Evolutionary conservation across 2,113 vertebrate species (phyloP).

Genomic region (human): GRCh38 chr3:37305501-37306000

Average conservation of each 20-base stretch:
- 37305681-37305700: background rate
- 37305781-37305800: background rate
- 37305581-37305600: conserved; percentile 11
- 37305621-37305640: conserved; percentile 38
- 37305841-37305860: conserved; percentile 1
- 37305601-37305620: background rate
- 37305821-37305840: background rate
- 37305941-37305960: background rate
- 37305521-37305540: background rate
- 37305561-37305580: background rate
- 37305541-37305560: conserved; percentile 10
- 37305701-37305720: conserved; percentile 32
- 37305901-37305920: background rate
- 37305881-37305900: background rate
- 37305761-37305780: background rate
- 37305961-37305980: background rate
- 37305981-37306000: background rate
- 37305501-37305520: conserved; percentile 6
- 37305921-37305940: background rate
- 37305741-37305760: conserved; percentile 8
- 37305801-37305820: background rate
- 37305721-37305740: conserved; percentile 1
- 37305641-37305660: conserved; percentile 38
- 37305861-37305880: background rate
- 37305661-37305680: background rate